A percentile compares a stretch with the other conserved stretches of the same genome.
phyloP scores from a whole-genome alignment of 2,113 vertebrate species.

The Ciconia stormi region DNA sequence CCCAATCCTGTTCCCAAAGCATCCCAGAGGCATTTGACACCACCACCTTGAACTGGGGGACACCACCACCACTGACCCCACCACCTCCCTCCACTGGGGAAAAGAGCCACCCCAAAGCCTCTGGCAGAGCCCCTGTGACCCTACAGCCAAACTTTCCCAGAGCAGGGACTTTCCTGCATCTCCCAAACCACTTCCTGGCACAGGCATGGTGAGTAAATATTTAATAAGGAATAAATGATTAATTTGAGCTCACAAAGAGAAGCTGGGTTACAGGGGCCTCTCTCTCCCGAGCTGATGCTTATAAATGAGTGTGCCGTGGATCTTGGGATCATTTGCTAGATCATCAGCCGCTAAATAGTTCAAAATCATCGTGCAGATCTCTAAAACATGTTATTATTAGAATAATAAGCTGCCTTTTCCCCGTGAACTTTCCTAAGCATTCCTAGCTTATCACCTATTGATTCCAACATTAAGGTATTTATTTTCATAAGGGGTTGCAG shows the following conservation, averaged over 20 bases:
- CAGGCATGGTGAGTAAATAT: conserved; percentile 8
- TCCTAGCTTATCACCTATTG: conserved; percentile 13
- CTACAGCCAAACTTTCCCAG: neutral
- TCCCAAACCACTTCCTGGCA: neutral
- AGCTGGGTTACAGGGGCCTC: neutral
- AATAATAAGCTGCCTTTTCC: neutral
- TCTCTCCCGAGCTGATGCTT: neutral
- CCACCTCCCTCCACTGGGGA: neutral
- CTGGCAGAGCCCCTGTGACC: neutral
- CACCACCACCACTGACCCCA: neutral
- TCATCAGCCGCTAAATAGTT: neutral
- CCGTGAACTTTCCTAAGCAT: neutral
- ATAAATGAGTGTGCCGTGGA: neutral
- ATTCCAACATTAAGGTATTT: neutral
- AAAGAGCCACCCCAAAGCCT: neutral
- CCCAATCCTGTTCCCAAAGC: neutral
- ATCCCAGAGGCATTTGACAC: neutral
- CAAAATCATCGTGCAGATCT: neutral
- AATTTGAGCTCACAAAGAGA: neutral
- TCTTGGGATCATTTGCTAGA: neutral
- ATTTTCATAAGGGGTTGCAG: neutral
- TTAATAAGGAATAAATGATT: conserved; percentile 20
- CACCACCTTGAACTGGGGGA: neutral
- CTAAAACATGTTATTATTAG: neutral
- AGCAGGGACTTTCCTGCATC: neutral